Base-by-base conservation (phyloP, 2,113 vertebrate genomes). In the Melanostigma gelatinosum region DNA sequence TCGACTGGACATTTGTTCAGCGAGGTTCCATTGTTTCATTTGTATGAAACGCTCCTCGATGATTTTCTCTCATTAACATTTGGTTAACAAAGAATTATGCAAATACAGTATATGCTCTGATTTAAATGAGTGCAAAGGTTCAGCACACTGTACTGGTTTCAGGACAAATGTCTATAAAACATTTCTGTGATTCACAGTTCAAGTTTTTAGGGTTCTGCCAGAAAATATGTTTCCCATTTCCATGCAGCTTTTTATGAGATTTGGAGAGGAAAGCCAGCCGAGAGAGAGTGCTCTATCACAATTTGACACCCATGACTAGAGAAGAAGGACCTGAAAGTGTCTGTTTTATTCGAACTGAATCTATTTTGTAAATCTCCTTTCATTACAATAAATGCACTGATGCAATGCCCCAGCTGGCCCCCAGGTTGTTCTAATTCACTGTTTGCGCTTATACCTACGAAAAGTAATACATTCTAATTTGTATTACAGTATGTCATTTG, bases 1-100 rank as follows among this genome's bases (percentile, higher is more conserved):
- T 92, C 55, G 76, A 64, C 74, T 85, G 79, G 78, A 79, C 60
- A 72, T 83, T 87, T 89, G 80, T 69, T 86, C 75, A 84, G 72
- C 89, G 83, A 77, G 67, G 58, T 61, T 84, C 83, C 75, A 60
- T 92, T 88, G 87, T 88, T 90, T 87, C 71, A 58, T 84, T 77
- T 87, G 67, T 83, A 63, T 50, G 61, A 84, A 85, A 81, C 15
- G 11, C 71, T 75, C 69, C 75, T 87, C 60, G 80, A 42, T 44
- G 77, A 75, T 82, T 84, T 77, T 77, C 62, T 88, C 61, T 64
- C 71, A 83, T 76, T 67, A 75, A 32, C 55, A 75, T 74, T 81
- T 68, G 64, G 16, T 79, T 77, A 73, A 85, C 65, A 83, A 79
- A 81, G 72, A 84, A 65, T 77, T 66, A 64, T 66, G 36, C 82